Evolutionary conservation across 2,888 invertebrate species (phyloP).

Genomic region (Hirtodrosophila histrioides): DNA sequence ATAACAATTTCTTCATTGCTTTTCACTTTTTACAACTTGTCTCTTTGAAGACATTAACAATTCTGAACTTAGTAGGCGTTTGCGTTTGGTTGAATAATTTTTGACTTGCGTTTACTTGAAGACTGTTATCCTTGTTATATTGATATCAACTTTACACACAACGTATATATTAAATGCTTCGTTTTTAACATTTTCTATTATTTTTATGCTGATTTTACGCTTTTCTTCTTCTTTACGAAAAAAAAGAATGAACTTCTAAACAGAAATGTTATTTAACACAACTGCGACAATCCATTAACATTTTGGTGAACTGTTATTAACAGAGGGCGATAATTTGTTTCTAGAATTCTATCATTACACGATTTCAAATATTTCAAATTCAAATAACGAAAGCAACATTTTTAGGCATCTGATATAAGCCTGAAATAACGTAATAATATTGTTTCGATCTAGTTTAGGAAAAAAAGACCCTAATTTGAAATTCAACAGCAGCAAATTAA

Average conservation of each 20-base stretch:
- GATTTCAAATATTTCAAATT: no score
- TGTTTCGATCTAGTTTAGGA: no score
- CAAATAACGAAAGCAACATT: no score
- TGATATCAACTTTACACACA: slow-evolving; percentile 13
- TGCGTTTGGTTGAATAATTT: slow-evolving; percentile 19
- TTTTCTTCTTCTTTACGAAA: slow-evolving; percentile 47
- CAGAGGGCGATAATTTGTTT: background rate
- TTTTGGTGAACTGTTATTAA: slow-evolving; percentile 15
- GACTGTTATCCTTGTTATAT: slow-evolving; percentile 1
- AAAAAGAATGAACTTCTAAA: slow-evolving; percentile 47
- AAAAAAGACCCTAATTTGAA: no score
- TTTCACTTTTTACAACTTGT: slow-evolving; percentile 51
- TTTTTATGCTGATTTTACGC: slow-evolving; percentile 38
- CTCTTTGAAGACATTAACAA: slow-evolving; percentile 33
- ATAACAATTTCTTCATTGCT: slow-evolving; percentile 27
- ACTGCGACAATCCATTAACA: slow-evolving; percentile 14
- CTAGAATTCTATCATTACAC: no score
- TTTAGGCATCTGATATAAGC: no score
- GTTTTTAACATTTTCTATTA: slow-evolving; percentile 23
- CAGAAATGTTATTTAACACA: slow-evolving; percentile 43
- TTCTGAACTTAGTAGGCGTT: slow-evolving; percentile 32
- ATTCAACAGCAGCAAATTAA: no score
- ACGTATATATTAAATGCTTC: slow-evolving; percentile 4
- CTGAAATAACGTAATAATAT: no score
- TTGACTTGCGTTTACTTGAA: slow-evolving; percentile 3